Base-by-base conservation (phyloP, 2,113 vertebrate species). In the Perccottus glenii region DNA sequence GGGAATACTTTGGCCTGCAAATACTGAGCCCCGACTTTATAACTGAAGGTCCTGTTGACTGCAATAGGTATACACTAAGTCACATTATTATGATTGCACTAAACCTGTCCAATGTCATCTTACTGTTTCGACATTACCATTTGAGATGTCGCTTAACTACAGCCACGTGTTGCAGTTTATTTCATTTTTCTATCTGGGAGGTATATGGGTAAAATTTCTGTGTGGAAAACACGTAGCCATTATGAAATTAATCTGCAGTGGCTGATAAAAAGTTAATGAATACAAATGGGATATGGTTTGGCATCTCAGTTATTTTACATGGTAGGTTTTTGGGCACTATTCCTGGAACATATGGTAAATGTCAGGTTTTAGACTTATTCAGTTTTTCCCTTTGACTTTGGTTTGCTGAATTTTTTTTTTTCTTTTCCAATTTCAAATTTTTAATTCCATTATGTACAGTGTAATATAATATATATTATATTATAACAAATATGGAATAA, bases 271-370 rank as follows among this genome's bases (percentile, higher is more conserved):
- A 74, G 32, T 60, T 60, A 87, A 63, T 19, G 81, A 87, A 87
- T 87, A 74, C 59, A 69, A 85, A 83, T 59, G 68, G 86, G 85
- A 85, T 81, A 85, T 82, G 86, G 73, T 85, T 88, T 87, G 86
- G 87, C 87, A 87, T 89, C 89, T 83, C 44, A 82, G 36, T 84
- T 85, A 88, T 91, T 92, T 88, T 79, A 87, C 78, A 88, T 87
- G 74, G 69, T 81, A 86, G 72, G 47, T 73, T 83, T 80, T 80
- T 71, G 75, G 85, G 81, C 51, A 64, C n/a, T 47, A 35, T 68
- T 87, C 81, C 85, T 88, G 86, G 89, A 91, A 91, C 78, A 78
- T 9, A 55, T 83, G 86, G 83, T 86, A 89, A 90, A 90, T 88
- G 88, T 90, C 85, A 89, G 60, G 65, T 87, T 90, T 88, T 87